These are phyloP conservation scores for Thamnaconus septentrionalis DNA, from an alignment of 2,113 vertebrate genomes.

Conservation along the genomic window DNA sequence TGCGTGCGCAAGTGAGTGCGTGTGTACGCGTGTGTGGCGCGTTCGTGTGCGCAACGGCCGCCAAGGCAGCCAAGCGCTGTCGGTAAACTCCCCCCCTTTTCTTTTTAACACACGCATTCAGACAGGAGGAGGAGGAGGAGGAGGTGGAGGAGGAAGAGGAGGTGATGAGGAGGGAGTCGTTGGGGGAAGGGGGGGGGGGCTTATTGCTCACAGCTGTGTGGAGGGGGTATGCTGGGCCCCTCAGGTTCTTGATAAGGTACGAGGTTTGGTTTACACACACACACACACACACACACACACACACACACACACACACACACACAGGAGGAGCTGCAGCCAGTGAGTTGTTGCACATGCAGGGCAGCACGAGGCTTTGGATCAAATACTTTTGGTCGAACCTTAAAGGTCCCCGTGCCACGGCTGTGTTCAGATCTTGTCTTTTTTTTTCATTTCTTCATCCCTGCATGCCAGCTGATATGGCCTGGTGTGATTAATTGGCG, in stretches of 20 bases:
- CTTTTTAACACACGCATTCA: slow-evolving; percentile 61
- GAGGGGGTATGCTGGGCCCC: slow-evolving; percentile 12
- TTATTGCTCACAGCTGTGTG: slow-evolving; percentile 63
- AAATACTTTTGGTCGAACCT: too few species aligned
- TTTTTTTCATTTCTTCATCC: too few species aligned
- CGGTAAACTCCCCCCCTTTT: slow-evolving; percentile 33
- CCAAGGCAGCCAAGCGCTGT: slow-evolving; percentile 48
- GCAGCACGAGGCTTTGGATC: too few species aligned
- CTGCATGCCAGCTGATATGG: too few species aligned
- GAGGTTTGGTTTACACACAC: slow-evolving; percentile 16
- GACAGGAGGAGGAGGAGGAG: slow-evolving; percentile 29
- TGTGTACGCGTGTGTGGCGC: too few species aligned
- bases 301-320: not conserved
- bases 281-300: too few species aligned
- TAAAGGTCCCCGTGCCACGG: too few species aligned
- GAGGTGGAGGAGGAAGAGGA: slow-evolving; percentile 28
- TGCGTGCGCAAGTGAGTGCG: not conserved
- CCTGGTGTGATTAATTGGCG: too few species aligned
- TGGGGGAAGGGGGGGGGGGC: slow-evolving; percentile 54
- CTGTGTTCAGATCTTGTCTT: too few species aligned
- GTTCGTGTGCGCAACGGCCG: slow-evolving; percentile 10
- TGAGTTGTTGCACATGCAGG: too few species aligned
- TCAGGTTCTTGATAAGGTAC: slow-evolving; percentile 28
- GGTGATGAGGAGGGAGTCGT: slow-evolving; percentile 56
- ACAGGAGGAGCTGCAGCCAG: too few species aligned